Evolutionary conservation across 2,888 invertebrate species (phyloP).

Genomic region (Luffia ferchaultella): DNA sequence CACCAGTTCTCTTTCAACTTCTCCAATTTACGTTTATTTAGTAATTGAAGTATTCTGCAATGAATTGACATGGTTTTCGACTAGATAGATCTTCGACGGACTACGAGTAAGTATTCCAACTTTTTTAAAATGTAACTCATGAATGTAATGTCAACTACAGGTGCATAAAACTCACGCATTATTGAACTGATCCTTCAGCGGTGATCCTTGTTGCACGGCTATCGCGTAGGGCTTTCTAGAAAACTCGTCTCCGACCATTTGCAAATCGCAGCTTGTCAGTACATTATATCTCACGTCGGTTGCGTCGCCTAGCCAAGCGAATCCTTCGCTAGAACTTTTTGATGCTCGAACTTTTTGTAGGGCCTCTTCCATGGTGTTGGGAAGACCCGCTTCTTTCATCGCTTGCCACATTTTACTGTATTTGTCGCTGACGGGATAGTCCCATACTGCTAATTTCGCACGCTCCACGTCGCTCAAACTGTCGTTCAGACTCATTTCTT

Average conservation of each 20-base stretch:
- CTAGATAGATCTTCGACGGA: slow-evolving; percentile 15
- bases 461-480: slow-evolving; percentile 88
- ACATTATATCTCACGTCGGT: slow-evolving; percentile 86
- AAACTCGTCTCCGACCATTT: slow-evolving; percentile 95
- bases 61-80: slow-evolving; percentile 11
- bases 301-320: slow-evolving; percentile 94
- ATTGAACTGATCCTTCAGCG: slow-evolving; percentile 92
- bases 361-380: slow-evolving; percentile 81
- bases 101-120: slow-evolving; percentile 9
- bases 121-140: too few species aligned
- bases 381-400: slow-evolving; percentile 86
- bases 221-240: slow-evolving; percentile 97
- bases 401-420: slow-evolving; percentile 99
- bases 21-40: slow-evolving; percentile 93
- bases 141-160: too few species aligned
- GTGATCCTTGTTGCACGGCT: slow-evolving; percentile 95
- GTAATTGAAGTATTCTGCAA: slow-evolving; percentile 85
- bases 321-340: slow-evolving; percentile 79
- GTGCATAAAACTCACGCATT: slow-evolving; percentile 81
- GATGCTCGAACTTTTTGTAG: slow-evolving; percentile 71
- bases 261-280: slow-evolving; percentile 86
- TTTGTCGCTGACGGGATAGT: slow-evolving; percentile 97
- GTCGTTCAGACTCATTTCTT: slow-evolving; percentile 96
- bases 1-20: slow-evolving; percentile 97
- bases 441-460: slow-evolving; percentile 97